A percentile compares a stretch with the other conserved stretches of the same genome.
Evolutionary conservation across 1,140 invertebrate genomes (phyloP).

Genomic region (Cardiocondyla obscurior): DNA sequence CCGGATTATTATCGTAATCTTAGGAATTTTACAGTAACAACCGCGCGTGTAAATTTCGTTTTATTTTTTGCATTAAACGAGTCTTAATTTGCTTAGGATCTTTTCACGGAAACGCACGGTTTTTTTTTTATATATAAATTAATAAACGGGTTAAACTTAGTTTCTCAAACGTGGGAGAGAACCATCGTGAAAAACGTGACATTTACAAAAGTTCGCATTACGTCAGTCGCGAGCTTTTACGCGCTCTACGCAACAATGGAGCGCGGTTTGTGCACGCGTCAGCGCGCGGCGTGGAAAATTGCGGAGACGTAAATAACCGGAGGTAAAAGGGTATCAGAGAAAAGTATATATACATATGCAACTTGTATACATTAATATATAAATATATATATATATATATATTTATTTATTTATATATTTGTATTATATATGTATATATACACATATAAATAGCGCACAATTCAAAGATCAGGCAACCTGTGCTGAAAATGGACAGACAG

Average conservation of each 20-base stretch:
- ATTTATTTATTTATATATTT: slow-evolving; percentile 31
- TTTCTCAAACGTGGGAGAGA: slow-evolving; percentile 35
- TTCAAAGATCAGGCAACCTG: slow-evolving; percentile 76
- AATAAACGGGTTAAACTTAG: slow-evolving; percentile 36
- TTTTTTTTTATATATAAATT: neutral
- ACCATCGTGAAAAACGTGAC: slow-evolving; percentile 48
- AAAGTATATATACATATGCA: slow-evolving; percentile 58
- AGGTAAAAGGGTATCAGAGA: slow-evolving; percentile 42
- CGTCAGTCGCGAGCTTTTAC: slow-evolving; percentile 44
- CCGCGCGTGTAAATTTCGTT: neutral
- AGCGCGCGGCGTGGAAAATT: slow-evolving; percentile 50
- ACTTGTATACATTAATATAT: slow-evolving; percentile 12
- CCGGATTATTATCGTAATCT: neutral
- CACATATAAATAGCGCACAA: slow-evolving; percentile 40
- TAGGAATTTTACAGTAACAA: neutral
- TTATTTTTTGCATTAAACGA: neutral
- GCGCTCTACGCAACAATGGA: slow-evolving; percentile 40
- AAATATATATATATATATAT: neutral
- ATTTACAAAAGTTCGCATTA: slow-evolving; percentile 50
- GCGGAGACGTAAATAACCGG: slow-evolving; percentile 55
- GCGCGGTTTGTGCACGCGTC: slow-evolving; percentile 55
- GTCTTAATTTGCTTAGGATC: neutral
- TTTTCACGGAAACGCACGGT: neutral
- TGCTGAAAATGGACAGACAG: slow-evolving; percentile 72
- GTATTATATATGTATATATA: slow-evolving; percentile 60